Percentiles rank a stretch among this genome's conserved stretches.
Evolutionary conservation across 2,113 vertebrate genomes (phyloP).

Genomic region (Alosa alosa): DNA sequence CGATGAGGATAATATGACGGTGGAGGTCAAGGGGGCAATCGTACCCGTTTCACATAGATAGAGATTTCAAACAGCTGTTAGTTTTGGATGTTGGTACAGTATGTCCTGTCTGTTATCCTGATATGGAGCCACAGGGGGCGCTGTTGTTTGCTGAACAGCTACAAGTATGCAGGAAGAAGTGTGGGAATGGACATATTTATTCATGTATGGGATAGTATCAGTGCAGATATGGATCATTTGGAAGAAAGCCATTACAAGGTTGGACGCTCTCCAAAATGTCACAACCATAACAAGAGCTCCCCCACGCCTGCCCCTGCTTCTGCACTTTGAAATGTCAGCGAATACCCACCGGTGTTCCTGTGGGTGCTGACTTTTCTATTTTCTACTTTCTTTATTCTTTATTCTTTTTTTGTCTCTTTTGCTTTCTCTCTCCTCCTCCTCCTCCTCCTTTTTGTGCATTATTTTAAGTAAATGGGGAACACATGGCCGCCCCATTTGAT

Average conservation of each 20-base stretch:
- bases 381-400: not conserved
- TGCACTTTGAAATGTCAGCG: not conserved
- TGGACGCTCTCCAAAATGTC: constrained; percentile 4
- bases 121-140: constrained; percentile 59
- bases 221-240: constrained; percentile 14
- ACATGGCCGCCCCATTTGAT: not conserved
- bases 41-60: not conserved
- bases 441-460: not conserved
- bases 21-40: not conserved
- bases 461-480: not conserved
- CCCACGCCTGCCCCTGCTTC: not conserved
- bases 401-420: not conserved
- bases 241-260: constrained; percentile 10
- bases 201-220: constrained; percentile 10
- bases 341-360: not conserved
- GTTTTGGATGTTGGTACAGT: not conserved
- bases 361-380: not conserved
- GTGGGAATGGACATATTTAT: constrained; percentile 10
- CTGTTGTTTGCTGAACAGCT: constrained; percentile 55
- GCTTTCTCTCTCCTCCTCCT: not conserved
- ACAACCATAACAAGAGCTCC: constrained; percentile 13
- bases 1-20: not conserved
- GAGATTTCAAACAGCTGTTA: not conserved
- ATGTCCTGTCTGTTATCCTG: constrained; percentile 36
- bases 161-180: not conserved